These are phyloP conservation scores for Limonius californicus DNA, from an alignment of 1,140 invertebrate species.

Conservation along the genomic window DNA sequence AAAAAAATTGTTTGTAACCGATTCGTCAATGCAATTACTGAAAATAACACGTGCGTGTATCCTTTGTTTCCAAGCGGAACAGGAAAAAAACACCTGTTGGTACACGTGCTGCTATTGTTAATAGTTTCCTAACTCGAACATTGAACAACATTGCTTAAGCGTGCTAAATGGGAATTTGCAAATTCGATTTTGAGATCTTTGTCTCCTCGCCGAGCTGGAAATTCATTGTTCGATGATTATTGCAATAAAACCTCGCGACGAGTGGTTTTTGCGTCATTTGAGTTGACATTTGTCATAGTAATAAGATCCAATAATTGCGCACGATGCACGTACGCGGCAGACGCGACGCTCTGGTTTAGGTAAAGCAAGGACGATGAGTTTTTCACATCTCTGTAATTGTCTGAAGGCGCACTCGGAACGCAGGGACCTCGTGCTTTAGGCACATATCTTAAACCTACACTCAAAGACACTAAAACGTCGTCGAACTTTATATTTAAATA, in stretches of 20 bases:
- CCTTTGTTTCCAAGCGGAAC: too few relatives aligned
- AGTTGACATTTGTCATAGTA: slow-evolving; percentile 18
- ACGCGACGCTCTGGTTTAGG: slow-evolving; percentile 23
- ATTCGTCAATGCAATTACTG: too few relatives aligned
- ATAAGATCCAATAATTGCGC: slow-evolving; percentile 18
- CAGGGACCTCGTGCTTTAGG: neutral
- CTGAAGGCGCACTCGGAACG: neutral
- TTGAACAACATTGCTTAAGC: neutral
- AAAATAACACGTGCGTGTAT: too few relatives aligned
- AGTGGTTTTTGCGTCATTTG: slow-evolving; percentile 8
- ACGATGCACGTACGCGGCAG: slow-evolving; percentile 17
- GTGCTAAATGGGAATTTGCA: slow-evolving; percentile 1
- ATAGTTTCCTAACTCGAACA: too few relatives aligned
- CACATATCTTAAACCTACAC: too few relatives aligned
- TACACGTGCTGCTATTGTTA: too few relatives aligned
- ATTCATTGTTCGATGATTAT: neutral
- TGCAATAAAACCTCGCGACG: slow-evolving; percentile 10
- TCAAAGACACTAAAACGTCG: too few relatives aligned
- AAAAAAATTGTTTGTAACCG: too few relatives aligned
- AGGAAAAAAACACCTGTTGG: too few relatives aligned
- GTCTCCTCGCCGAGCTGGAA: neutral
- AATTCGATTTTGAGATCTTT: slow-evolving; percentile 12
- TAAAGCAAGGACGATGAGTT: slow-evolving; percentile 22
- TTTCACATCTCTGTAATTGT: slow-evolving; percentile 5
- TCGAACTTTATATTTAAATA: too few relatives aligned